These are phyloP conservation scores for Cochlearius cochlearius DNA, from an alignment of 2,113 vertebrate genomes.

Conservation along the genomic window DNA sequence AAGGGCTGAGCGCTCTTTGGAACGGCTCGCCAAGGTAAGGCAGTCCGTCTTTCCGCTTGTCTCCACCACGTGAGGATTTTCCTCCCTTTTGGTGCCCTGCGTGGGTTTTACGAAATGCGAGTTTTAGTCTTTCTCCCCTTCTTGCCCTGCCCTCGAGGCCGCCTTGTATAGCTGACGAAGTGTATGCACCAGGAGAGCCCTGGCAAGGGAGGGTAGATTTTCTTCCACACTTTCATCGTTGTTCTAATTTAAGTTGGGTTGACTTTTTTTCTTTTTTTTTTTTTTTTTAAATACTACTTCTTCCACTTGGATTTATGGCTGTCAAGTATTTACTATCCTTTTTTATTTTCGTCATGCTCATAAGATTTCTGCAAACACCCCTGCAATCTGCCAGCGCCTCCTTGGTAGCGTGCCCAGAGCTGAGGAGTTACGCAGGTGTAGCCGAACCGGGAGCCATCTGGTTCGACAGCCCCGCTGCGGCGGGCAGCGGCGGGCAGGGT, in stretches of 20 bases:
- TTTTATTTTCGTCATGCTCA: conserved; percentile 16
- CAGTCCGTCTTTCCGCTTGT: neutral
- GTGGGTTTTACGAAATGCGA: neutral
- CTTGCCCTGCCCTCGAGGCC: conserved; percentile 37
- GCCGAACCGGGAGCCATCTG: neutral
- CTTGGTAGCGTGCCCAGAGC: neutral
- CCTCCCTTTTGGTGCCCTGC: neutral
- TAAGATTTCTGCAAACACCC: conserved; percentile 1
- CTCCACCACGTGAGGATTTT: accelerated
- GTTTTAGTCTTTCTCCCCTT: neutral
- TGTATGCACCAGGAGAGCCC: neutral
- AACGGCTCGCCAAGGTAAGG: neutral
- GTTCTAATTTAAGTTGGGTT: conserved; percentile 25
- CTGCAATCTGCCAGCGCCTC: neutral
- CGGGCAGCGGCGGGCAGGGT: neutral
- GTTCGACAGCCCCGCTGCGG: neutral
- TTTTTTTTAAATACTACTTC: neutral
- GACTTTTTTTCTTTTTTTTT: neutral
- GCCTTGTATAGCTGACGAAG: neutral
- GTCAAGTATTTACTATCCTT: conserved; percentile 6
- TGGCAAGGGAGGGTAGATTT: conserved; percentile 34
- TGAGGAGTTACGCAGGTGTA: neutral
- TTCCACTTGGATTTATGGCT: conserved; percentile 25
- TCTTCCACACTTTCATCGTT: neutral
- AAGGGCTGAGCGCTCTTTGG: accelerated